Evolutionary conservation across 2,797 vertebrate genomes (phyloP).

Genomic region (Falco columbarius): DNA sequence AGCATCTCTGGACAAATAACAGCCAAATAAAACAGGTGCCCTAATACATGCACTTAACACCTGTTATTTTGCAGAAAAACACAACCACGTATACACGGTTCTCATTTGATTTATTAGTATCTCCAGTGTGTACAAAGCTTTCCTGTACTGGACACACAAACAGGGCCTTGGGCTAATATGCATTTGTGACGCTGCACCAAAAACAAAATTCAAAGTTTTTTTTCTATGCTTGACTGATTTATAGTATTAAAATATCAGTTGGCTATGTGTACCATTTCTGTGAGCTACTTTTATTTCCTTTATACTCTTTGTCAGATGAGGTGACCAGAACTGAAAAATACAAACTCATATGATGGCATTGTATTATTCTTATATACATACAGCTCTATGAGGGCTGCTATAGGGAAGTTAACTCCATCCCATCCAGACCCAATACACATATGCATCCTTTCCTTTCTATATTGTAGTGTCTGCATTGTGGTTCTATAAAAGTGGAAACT

Average conservation of each 20-base stretch:
- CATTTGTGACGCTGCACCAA: neutral
- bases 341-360: neutral
- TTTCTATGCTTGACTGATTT: neutral
- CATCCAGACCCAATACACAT: neutral
- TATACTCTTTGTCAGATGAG: neutral
- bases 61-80: constrained; percentile 32
- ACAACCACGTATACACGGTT: neutral
- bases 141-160: neutral
- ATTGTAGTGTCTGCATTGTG: neutral
- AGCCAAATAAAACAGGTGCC: constrained; percentile 49
- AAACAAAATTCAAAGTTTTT: neutral
- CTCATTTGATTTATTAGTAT: neutral
- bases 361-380: neutral
- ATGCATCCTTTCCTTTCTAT: neutral
- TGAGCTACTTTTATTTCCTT: neutral
- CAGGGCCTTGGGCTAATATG: neutral
- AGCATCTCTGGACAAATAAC: constrained; percentile 50
- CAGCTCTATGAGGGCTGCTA: neutral
- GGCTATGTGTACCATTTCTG: neutral
- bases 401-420: neutral
- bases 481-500: neutral
- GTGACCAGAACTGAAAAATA: neutral
- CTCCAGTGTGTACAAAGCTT: neutral
- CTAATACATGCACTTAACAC: constrained; percentile 21
- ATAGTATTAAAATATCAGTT: neutral